Evolutionary conservation across 2,888 invertebrate genomes (phyloP).

Genomic region (Lobophora halterata): DNA sequence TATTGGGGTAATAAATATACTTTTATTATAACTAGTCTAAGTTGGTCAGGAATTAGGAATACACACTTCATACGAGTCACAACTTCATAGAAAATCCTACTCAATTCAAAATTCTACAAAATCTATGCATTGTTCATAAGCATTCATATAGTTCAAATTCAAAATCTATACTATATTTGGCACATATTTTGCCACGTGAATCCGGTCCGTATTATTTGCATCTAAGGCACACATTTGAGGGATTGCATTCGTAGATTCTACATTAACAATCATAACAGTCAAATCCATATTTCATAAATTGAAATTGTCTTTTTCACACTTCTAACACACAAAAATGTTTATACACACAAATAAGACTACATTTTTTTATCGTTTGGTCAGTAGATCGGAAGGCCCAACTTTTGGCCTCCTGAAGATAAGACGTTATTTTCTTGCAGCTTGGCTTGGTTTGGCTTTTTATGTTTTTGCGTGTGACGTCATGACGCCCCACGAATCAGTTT

Average conservation of each 20-base stretch:
- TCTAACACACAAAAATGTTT: conserved; percentile 13
- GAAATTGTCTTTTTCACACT: conserved; percentile 1
- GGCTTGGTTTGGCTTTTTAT: no score
- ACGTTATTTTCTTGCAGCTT: no score
- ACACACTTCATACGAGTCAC: conserved; percentile 44
- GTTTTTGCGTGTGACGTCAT: no score
- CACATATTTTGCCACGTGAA: conserved; percentile 53
- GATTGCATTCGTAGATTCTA: conserved; percentile 39
- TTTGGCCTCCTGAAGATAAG: no score
- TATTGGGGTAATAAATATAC: conserved; percentile 74
- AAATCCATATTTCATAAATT: conserved; percentile 4
- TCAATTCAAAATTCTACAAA: conserved; percentile 33
- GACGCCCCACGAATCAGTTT: no score
- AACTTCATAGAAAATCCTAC: conserved; percentile 40
- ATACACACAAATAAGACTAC: not conserved
- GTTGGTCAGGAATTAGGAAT: conserved; percentile 77
- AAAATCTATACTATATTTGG: conserved; percentile 48
- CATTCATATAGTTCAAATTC: conserved; percentile 34
- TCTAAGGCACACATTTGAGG: conserved; percentile 69
- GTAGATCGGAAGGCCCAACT: no score
- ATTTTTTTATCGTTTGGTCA: no score
- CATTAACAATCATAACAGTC: conserved; percentile 10
- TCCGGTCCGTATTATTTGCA: conserved; percentile 51
- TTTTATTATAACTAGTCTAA: conserved; percentile 68
- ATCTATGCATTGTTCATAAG: conserved; percentile 41